Evolutionary conservation across 2,113 vertebrate genomes (phyloP), one percentile per base, ranked within the genome.

Genomic region (Laticauda colubrina): DNA sequence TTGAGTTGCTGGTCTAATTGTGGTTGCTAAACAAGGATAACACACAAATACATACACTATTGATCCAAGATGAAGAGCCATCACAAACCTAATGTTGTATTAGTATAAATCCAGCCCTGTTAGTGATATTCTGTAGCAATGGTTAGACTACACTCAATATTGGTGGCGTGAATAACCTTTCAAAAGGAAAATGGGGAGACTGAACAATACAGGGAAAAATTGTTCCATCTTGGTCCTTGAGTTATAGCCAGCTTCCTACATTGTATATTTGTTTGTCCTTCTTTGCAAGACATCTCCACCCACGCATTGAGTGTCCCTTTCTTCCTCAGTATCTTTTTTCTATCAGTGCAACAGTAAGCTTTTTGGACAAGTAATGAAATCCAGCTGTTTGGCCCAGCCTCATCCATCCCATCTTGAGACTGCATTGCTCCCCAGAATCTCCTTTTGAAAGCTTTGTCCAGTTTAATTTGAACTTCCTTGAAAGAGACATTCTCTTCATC

Each of bases 401-500:
- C 57, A 3, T 5, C 24, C 81, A 45, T 48, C 51, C 86, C 64
- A 21, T 64, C 53, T 39, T 0, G n/a, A 0, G 2, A 18, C 0
- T 0, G 3, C 23, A 0, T 87, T 61, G 64, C 43, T 89, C 59
- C 64, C 55, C 2, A 0, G 11, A 56, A 18, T 75, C 81, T 29
- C 29, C 54, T 89, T 91, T 34, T 15, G n/a, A 85, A 69, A 85
- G 45, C 56, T 90, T 45, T 89, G n/a, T 24, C 54, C 85, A 51
- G 0, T 43, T 39, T 45, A 39, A 0, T 89, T 87, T 55, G 43
- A 34, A 59, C 24, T 0, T 0, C 20, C 93, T 87, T 57, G 85
- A 59, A 55, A 56, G 21, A 11, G 0, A 0, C 53, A n/a, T 92
- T 48, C 85, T 20, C 45, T 14, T 0, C 8, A 89, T 54, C 88